These are phyloP conservation scores for Drosophila fuyamai DNA, from an alignment of 1,140 invertebrate species.

Conservation along the genomic window DNA sequence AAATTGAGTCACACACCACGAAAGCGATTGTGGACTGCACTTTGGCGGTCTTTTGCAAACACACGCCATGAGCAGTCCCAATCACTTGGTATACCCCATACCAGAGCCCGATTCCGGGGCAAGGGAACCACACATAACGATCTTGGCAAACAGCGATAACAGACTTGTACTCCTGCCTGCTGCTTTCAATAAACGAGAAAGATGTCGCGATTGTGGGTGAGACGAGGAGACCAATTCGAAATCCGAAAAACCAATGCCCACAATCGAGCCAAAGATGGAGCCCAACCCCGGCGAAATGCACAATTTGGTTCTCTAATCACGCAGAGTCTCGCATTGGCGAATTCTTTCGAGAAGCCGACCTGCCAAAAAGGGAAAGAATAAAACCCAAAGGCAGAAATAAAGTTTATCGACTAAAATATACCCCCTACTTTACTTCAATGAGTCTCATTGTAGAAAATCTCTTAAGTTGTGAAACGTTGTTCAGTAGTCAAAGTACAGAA, in stretches of 20 bases:
- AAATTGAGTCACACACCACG: conserved; percentile 68
- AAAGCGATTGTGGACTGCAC: conserved; percentile 43
- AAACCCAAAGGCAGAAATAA: background rate
- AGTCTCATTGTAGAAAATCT: background rate
- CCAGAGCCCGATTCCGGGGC: conserved; percentile 12
- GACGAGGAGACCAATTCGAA: conserved; percentile 45
- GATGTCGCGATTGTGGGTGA: conserved; percentile 49
- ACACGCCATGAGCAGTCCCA: conserved; percentile 23
- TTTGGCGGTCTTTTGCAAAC: conserved; percentile 59
- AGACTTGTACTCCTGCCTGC: conserved; percentile 57
- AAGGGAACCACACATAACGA: conserved; percentile 50
- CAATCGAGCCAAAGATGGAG: conserved; percentile 8
- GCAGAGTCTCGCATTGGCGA: conserved; percentile 70
- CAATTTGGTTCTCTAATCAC: conserved; percentile 82
- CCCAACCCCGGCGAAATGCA: conserved; percentile 58
- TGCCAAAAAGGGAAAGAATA: conserved; percentile 16
- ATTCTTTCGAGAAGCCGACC: conserved; percentile 47
- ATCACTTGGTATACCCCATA: conserved; percentile 31
- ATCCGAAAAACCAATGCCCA: conserved; percentile 6
- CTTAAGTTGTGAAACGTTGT: too few relatives aligned
- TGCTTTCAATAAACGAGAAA: conserved; percentile 35
- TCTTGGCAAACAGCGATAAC: conserved; percentile 76
- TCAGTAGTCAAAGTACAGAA: background rate
- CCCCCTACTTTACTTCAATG: background rate
- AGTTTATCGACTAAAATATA: background rate